phyloP scores from a whole-genome alignment of 2,888 invertebrate genomes.

The Synergus japonicus region DNA sequence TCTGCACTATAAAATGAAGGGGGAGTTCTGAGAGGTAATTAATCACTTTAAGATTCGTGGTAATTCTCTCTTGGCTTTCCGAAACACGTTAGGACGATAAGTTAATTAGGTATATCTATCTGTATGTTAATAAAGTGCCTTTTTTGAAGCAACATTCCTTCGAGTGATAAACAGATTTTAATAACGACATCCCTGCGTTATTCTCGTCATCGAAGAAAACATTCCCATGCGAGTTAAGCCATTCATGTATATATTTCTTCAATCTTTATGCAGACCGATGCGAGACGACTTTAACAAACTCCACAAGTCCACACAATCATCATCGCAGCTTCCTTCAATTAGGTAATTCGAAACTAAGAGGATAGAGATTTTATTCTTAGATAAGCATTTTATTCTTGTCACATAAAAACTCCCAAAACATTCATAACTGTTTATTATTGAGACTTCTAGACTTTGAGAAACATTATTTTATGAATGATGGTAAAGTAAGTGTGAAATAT shows the following conservation, averaged over 20 bases:
- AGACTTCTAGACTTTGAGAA: not conserved
- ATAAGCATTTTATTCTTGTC: conserved; percentile 5
- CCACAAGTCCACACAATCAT: conserved; percentile 8
- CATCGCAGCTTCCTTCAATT: conserved; percentile 13
- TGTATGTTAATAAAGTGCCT: conserved; percentile 36
- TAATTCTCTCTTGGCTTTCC: conserved; percentile 2
- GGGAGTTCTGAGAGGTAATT: not conserved
- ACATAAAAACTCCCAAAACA: not conserved
- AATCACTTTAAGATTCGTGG: conserved; percentile 7
- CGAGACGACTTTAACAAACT: conserved; percentile 16
- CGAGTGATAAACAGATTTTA: conserved; percentile 31
- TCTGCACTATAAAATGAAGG: not conserved
- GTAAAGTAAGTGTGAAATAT: not conserved
- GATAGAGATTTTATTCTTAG: conserved; percentile 12
- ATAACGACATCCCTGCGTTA: conserved; percentile 27
- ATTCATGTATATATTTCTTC: conserved; percentile 34
- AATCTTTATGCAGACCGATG: conserved; percentile 28
- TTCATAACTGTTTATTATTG: not conserved
- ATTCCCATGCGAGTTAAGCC: conserved; percentile 14
- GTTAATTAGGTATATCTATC: conserved; percentile 33
- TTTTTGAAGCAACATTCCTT: conserved; percentile 27
- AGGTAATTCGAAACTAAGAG: conserved; percentile 10
- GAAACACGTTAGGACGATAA: conserved; percentile 32
- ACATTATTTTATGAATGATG: not conserved
- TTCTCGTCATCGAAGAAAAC: conserved; percentile 33